Conservation (phyloP, 2,888 invertebrate genomes). For the Embidobia sp. region DNA sequence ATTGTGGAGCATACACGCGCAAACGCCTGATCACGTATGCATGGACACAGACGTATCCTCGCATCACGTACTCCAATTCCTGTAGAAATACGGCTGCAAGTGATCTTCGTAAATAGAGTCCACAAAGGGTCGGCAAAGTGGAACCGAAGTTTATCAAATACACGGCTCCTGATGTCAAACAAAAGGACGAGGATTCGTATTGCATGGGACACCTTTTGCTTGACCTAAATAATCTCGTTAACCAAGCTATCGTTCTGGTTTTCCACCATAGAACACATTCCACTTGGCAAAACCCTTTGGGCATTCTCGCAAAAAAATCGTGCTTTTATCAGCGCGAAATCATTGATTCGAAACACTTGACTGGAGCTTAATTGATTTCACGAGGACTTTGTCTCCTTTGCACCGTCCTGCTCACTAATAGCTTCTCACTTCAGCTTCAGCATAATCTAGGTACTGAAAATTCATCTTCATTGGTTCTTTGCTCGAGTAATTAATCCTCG, state of each 20-base stretch:
- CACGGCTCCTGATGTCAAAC: constrained; percentile 5
- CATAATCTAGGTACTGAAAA: too few relatives aligned
- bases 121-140: constrained; percentile 27
- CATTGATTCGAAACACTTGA: constrained; percentile 40
- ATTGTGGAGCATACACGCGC: constrained; percentile 9
- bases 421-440: too few relatives aligned
- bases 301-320: constrained; percentile 33
- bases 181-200: constrained; percentile 18
- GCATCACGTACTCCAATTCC: constrained; percentile 12
- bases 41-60: neutral
- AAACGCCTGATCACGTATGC: neutral
- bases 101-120: constrained; percentile 31
- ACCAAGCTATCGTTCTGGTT: constrained; percentile 2
- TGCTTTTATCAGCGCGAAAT: constrained; percentile 33
- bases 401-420: neutral
- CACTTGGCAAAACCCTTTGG: constrained; percentile 51
- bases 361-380: constrained; percentile 50
- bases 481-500: neutral
- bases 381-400: constrained; percentile 31
- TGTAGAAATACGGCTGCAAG: constrained; percentile 20
- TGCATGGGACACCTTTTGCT: constrained; percentile 25
- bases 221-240: constrained; percentile 44
- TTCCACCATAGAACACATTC: constrained; percentile 41
- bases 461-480: neutral
- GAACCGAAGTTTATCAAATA: constrained; percentile 24